These are phyloP conservation scores for Scaptomyza flava DNA, from an alignment of 2,888 invertebrate genomes.

Conservation along the genomic window DNA sequence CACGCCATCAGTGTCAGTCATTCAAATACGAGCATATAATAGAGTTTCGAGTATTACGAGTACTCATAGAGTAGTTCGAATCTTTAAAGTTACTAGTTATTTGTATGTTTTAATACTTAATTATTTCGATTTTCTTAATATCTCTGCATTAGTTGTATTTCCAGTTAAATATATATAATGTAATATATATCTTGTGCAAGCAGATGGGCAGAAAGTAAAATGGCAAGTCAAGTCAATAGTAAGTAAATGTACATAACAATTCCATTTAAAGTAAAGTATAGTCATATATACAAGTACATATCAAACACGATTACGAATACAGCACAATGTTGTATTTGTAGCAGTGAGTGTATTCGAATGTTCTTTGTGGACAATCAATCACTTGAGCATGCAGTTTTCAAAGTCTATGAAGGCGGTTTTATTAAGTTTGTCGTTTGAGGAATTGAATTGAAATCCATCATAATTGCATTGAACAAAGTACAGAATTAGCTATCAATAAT, in stretches of 20 bases:
- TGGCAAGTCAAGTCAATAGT: conserved; percentile 66
- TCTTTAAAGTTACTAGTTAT: conserved; percentile 8
- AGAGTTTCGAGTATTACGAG: conserved; percentile 30
- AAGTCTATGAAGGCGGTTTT: conserved; percentile 13
- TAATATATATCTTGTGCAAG: conserved; percentile 68
- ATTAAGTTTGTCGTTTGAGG: conserved; percentile 11
- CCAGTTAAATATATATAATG: conserved; percentile 35
- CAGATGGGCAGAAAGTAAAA: conserved; percentile 84
- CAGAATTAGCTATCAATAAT: conserved; percentile 20
- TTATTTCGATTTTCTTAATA: conserved; percentile 23
- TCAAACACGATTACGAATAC: conserved; percentile 20
- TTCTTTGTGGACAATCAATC: conserved; percentile 10
- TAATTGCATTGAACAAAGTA: conserved; percentile 8
- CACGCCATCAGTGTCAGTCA: conserved; percentile 84
- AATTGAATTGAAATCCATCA: conserved; percentile 17
- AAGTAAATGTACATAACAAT: conserved; percentile 29
- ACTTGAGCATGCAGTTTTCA: conserved; percentile 40
- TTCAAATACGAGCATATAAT: conserved; percentile 73
- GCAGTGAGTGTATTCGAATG: conserved; percentile 14
- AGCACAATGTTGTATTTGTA: conserved; percentile 11
- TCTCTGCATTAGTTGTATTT: conserved; percentile 53
- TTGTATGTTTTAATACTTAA: background rate
- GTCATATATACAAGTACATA: conserved; percentile 20
- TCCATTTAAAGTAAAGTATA: conserved; percentile 34
- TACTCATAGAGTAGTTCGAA: conserved; percentile 12